Evolutionary conservation across 2,888 invertebrate genomes (phyloP), one percentile per base, ranked within the genome.

Genomic region (Myopa testacea): DNA sequence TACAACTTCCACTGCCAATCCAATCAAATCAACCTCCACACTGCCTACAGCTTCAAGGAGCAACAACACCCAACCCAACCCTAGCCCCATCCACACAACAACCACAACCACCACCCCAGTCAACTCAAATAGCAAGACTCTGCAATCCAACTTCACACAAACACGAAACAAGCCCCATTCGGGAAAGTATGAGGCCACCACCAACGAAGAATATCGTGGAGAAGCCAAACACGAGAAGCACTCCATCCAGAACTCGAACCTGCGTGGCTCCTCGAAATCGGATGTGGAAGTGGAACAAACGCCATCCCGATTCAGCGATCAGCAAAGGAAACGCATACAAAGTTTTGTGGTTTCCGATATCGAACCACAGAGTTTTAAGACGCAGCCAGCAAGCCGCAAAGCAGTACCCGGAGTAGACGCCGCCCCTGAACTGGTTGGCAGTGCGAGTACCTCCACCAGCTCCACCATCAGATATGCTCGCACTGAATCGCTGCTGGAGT

Each of bases 361-460:
- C 4, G 84, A 85, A 85, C 89, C 89, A 65, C 88, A 90, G 85
- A 90, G 90, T 82, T 91, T 91, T 84, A 85, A 85, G 73, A 84
- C 83, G 4, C 84, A 88, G 80, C 84, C 88, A 80, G 86, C 85
- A 0, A 75, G 58, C 52, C 60, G 34, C 37, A 62, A 37, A 40
- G 19, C 12, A 38, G 14, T 12, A 6, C 19, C n/a, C 7, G 75
- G 6, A 5, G 16, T 26, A 7, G 80, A 81, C 50, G 34, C 78
- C 16, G 75, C 77, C 58, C 79, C 34, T 26, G 81, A 12, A 38
- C 77, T 81, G 1, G 75, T 81, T 50, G 79, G 80, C 34, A 81
- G 78, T 63, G 79, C 75, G 1, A 81, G 79, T 26, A 72, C 80
- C 8, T 63, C 79, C 8, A 76, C 67, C 4, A 81, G 80, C 1